Evolutionary conservation across 2,797 vertebrate genomes (phyloP).

Genomic region (Helostoma temminkii): DNA sequence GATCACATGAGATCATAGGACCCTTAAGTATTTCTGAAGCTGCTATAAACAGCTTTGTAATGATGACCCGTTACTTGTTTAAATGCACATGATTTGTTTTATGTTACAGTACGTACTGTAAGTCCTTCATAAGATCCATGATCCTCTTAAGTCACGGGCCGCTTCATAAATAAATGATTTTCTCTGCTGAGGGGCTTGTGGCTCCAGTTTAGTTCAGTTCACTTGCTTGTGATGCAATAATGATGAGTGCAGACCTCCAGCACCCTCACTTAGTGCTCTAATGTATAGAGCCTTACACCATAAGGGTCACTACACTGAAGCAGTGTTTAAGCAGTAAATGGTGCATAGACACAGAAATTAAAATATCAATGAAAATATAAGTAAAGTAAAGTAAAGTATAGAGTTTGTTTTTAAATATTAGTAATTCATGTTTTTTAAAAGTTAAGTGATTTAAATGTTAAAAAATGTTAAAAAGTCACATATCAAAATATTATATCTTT

Average conservation of each 20-base stretch:
- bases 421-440: background rate
- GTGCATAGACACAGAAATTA: constrained; percentile 1
- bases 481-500: background rate
- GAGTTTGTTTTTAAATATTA: background rate
- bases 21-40: constrained; percentile 26
- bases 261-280: constrained; percentile 54
- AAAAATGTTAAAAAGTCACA: too few species aligned
- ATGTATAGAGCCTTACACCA: constrained; percentile 44
- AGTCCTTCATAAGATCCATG: constrained; percentile 63
- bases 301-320: constrained; percentile 20
- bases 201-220: constrained; percentile 60
- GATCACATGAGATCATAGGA: constrained; percentile 9
- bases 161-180: constrained; percentile 78
- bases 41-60: constrained; percentile 36
- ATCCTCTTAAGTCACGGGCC: constrained; percentile 68
- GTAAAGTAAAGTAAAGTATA: too few species aligned
- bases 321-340: constrained; percentile 17
- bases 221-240: constrained; percentile 61
- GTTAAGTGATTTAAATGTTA: too few species aligned
- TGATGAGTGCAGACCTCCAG: constrained; percentile 58
- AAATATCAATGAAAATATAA: too few species aligned
- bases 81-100: constrained; percentile 60
- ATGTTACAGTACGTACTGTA: constrained; percentile 45
- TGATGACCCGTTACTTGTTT: constrained; percentile 56
- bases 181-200: constrained; percentile 56